A percentile compares a stretch with the other conserved stretches of the same genome.
phyloP scores from a whole-genome alignment of 2,113 vertebrate genomes.

The Cavia aperea region DNA sequence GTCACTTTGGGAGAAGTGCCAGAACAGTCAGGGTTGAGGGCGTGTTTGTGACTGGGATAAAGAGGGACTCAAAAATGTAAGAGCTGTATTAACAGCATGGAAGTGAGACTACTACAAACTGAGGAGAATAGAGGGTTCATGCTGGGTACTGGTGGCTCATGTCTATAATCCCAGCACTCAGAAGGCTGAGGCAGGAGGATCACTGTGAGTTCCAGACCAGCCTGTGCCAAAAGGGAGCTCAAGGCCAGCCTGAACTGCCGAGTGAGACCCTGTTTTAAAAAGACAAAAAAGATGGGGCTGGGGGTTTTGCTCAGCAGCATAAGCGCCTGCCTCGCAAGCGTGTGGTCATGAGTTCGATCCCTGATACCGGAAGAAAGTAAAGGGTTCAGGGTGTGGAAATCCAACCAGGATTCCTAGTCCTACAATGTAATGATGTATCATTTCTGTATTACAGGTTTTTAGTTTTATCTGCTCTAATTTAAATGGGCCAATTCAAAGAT shows the following conservation, averaged over 20 bases:
- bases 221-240: no score
- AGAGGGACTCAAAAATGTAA: background rate
- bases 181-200: no score
- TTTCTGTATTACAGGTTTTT: background rate
- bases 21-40: background rate
- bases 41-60: background rate
- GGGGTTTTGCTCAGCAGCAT: no score
- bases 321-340: no score
- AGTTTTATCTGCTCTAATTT: background rate
- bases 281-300: no score
- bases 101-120: background rate
- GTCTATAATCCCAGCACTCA: no score
- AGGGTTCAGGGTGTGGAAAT: conserved; percentile 11
- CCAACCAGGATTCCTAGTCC: background rate
- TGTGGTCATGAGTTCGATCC: no score
- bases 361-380: background rate
- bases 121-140: background rate
- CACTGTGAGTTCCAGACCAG: no score
- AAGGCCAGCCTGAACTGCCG: no score
- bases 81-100: background rate
- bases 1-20: background rate
- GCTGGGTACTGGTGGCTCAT: no score
- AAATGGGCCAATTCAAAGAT: conserved; percentile 21
- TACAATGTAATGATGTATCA: background rate
- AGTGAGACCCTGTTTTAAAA: no score